These are phyloP conservation scores for Sinhomidia bicolor DNA, from an alignment of 2,888 invertebrate genomes.

Conservation along the genomic window DNA sequence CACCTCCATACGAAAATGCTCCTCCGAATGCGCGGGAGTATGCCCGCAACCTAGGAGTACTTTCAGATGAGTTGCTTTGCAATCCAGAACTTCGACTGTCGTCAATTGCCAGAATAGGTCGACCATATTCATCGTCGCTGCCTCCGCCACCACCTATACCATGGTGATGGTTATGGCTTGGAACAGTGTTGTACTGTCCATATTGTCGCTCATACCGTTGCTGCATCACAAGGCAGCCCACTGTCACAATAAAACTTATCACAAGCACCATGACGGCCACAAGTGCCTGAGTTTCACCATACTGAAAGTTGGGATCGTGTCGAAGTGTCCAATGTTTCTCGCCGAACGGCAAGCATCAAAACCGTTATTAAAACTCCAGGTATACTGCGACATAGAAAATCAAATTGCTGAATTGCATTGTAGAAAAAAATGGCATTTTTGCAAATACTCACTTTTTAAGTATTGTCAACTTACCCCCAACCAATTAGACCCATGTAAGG, in stretches of 20 bases:
- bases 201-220: slow-evolving; percentile 89
- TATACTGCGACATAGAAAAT: slow-evolving; percentile 82
- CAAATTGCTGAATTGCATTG: background rate
- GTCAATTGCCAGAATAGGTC: slow-evolving; percentile 66
- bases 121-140: slow-evolving; percentile 85
- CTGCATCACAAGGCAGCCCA: slow-evolving; percentile 91
- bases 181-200: slow-evolving; percentile 84
- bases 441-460: background rate
- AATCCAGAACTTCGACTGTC: slow-evolving; percentile 67
- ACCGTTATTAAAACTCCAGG: slow-evolving; percentile 87
- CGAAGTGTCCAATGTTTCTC: slow-evolving; percentile 84
- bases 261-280: slow-evolving; percentile 89
- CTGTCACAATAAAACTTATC: slow-evolving; percentile 90
- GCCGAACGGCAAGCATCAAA: slow-evolving; percentile 85
- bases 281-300: slow-evolving; percentile 89
- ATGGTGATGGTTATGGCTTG: slow-evolving; percentile 56
- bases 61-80: slow-evolving; percentile 30
- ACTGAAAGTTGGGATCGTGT: slow-evolving; percentile 89
- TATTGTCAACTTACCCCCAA: slow-evolving; percentile 84
- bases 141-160: slow-evolving; percentile 80
- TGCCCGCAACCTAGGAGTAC: slow-evolving; percentile 35
- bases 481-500: slow-evolving; percentile 86
- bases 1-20: background rate
- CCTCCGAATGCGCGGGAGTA: slow-evolving; percentile 39
- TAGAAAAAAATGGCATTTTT: background rate